Evolutionary conservation across 2,113 vertebrate species (phyloP).

Genomic region (Actinemys pallida): DNA sequence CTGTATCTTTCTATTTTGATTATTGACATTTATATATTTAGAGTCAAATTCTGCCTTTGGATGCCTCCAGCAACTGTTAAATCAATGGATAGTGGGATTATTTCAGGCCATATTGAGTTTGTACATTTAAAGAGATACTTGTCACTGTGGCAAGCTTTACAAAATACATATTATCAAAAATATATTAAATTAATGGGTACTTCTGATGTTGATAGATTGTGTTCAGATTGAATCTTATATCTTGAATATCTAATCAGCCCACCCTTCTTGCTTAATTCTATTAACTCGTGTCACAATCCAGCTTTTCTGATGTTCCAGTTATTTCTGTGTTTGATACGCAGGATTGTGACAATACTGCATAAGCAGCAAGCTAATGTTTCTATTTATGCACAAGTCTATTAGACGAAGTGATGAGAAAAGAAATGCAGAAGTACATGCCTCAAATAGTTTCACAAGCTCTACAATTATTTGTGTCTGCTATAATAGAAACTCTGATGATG

Average conservation of each 20-base stretch:
- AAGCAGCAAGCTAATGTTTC: not conserved
- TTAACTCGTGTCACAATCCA: not conserved
- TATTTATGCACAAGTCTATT: not conserved
- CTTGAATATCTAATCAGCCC: not conserved
- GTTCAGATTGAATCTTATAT: not conserved
- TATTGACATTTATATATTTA: not conserved
- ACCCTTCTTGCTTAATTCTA: not conserved
- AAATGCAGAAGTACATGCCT: not conserved
- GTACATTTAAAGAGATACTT: slow-evolving; percentile 31
- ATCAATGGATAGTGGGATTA: not conserved
- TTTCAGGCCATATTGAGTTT: not conserved
- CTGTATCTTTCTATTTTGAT: not conserved
- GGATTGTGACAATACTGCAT: not conserved
- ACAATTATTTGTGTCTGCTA: not conserved
- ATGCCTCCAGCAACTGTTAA: not conserved
- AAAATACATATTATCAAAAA: not conserved
- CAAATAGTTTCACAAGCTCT: slow-evolving; percentile 13
- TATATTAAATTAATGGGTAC: not conserved
- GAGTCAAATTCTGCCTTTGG: not conserved
- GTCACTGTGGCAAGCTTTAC: not conserved
- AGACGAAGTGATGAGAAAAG: not conserved
- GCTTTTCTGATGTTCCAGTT: not conserved
- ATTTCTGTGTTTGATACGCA: not conserved
- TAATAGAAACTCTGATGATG: not conserved
- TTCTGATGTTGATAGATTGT: not conserved